Conservation (phyloP, 2,888 invertebrate genomes). For the Epistrophe grossulariae region DNA sequence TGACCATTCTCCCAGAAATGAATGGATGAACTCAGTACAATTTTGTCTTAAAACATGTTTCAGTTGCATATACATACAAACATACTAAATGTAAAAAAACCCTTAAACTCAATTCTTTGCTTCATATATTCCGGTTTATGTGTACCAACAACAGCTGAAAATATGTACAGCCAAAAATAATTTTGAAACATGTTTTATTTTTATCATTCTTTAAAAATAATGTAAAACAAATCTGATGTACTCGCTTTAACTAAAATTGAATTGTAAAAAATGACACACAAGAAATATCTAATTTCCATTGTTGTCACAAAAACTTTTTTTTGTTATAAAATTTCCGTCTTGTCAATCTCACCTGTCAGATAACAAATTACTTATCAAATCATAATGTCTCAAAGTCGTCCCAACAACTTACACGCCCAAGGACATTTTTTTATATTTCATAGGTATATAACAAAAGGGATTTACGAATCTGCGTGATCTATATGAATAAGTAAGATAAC, state of each 20-base stretch:
- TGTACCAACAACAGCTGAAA: too few relatives aligned
- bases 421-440: constrained; percentile 35
- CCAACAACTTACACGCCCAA: constrained; percentile 17
- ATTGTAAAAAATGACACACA: neutral
- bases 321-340: neutral
- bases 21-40: too few relatives aligned
- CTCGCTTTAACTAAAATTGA: neutral
- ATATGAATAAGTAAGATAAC: neutral
- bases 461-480: constrained; percentile 6
- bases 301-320: neutral
- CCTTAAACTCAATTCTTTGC: too few relatives aligned
- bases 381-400: neutral
- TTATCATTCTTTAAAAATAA: too few relatives aligned
- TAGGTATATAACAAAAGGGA: neutral
- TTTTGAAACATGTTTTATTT: too few relatives aligned
- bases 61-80: too few relatives aligned
- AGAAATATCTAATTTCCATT: constrained; percentile 8
- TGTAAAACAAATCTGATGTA: too few relatives aligned
- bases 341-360: constrained; percentile 11
- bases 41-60: too few relatives aligned
- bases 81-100: too few relatives aligned
- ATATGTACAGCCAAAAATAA: too few relatives aligned
- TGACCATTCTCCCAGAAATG: too few relatives aligned
- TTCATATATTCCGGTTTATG: too few relatives aligned
- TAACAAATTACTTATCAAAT: constrained; percentile 23